Base-by-base conservation (phyloP, 2,888 invertebrate genomes). In the Drosophila anomelani region DNA sequence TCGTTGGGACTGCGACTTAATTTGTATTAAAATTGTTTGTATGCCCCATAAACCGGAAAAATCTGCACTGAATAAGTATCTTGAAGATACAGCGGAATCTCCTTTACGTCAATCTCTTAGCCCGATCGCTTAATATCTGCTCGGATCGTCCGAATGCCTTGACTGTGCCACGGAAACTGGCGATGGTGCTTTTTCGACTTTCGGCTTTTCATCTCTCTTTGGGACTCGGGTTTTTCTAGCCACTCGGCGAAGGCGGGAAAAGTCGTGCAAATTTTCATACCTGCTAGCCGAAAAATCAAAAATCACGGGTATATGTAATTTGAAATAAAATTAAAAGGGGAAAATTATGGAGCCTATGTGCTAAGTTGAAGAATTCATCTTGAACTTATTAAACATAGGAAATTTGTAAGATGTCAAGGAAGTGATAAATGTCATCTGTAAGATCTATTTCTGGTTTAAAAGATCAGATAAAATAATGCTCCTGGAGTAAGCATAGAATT, bases 111-210 rank as follows among this genome's bases (percentile, higher is more conserved):
- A 74, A 75, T 55, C 59, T 39, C 43, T n/a, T 39, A 23, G 53
- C 39, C 23, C 43, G 71, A 58, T 61, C 43, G 54, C 36, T 43
- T n/a, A 55, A 38, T 54, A n/a, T 72, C 53, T 53, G 41, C 44
- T 55, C 43, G 77, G 76, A 69, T 78, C 64, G 75, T 63, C 77
- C 87, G 87, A 69, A 77, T 78, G 81, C 87, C 87, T 84, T 84
- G 89, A 89, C 77, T 87, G 60, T 87, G 64, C 75, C 74, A 84
- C 77, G 81, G 62, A 89, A 84, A 84, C 89, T 89, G 89, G 56
- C 55, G 61, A 56, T 72, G 44, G 41, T 46, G 46, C 53, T 49
- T 85, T 76, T 72, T 70, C 71, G 66, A 75, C 67, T 20, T 26
- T 63, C 62, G 62, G 32, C 32, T 55, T 67, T 74, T 62, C 43